A percentile compares a stretch with the other conserved stretches of the same genome.
These are phyloP conservation scores for Mellilla xanthometata DNA, from an alignment of 2,888 invertebrate genomes.

Conservation along the genomic window DNA sequence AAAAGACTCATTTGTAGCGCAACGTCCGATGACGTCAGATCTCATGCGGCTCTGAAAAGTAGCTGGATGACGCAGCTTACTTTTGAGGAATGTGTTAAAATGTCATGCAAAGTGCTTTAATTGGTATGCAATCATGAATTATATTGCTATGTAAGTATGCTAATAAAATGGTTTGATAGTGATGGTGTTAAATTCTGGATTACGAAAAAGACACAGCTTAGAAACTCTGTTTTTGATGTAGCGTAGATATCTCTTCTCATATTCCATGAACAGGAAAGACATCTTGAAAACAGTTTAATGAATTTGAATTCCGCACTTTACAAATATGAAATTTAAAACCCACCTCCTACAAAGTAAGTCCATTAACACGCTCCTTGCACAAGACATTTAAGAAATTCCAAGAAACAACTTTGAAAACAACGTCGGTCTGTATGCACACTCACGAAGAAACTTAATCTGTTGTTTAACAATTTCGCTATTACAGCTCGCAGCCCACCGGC, in stretches of 20 bases:
- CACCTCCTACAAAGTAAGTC: neutral
- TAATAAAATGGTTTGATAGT: no score
- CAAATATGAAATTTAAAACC: neutral
- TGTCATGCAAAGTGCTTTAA: no score
- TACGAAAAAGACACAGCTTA: no score
- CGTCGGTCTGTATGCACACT: conserved; percentile 11
- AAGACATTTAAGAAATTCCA: conserved; percentile 10
- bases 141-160: no score
- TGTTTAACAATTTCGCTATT: conserved; percentile 35
- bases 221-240: no score
- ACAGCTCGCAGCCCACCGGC: conserved; percentile 14
- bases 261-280: no score
- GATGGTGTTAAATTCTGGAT: no score
- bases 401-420: conserved; percentile 16
- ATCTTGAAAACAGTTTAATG: no score
- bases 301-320: neutral
- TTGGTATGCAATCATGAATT: no score
- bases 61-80: neutral
- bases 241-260: no score
- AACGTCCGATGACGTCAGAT: neutral
- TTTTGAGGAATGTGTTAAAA: neutral
- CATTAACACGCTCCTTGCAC: conserved; percentile 5
- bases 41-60: neutral
- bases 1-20: conserved; percentile 8
- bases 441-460: conserved; percentile 34